phyloP scores from a whole-genome alignment of 2,797 vertebrate species.

The Amblyraja radiata region DNA sequence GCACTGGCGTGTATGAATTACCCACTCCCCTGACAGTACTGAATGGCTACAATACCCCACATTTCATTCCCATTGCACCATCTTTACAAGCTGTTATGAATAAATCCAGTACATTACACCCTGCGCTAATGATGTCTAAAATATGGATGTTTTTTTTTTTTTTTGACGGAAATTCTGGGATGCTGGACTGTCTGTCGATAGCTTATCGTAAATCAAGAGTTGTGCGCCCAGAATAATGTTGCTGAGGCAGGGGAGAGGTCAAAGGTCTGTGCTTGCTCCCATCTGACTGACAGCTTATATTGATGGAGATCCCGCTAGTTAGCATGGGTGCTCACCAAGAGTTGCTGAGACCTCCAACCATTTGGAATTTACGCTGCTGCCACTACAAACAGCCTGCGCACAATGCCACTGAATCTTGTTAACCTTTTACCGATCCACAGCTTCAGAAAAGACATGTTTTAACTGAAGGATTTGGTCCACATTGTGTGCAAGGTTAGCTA shows the following conservation, averaged over 20 bases:
- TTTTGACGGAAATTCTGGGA: neutral
- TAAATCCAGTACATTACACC: conserved; percentile 26
- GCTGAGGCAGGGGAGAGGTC: conserved; percentile 1
- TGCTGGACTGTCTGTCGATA: conserved; percentile 17
- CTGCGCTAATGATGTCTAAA: conserved; percentile 12
- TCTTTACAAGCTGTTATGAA: conserved; percentile 10
- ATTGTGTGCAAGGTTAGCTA: conserved; percentile 11
- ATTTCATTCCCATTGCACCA: conserved; percentile 14
- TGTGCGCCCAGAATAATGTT: neutral
- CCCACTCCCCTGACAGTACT: conserved; percentile 25
- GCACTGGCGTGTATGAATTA: conserved; percentile 32
- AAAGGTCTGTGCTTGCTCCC: neutral
- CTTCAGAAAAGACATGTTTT: neutral
- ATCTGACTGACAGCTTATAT: conserved; percentile 36
- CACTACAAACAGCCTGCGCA: neutral
- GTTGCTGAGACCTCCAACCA: neutral
- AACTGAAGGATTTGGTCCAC: neutral
- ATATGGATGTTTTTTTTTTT: neutral
- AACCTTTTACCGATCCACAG: neutral
- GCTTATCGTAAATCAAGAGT: conserved; percentile 31
- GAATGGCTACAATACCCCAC: conserved; percentile 1
- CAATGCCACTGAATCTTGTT: neutral
- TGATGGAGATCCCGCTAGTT: conserved; percentile 27
- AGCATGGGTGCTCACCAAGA: neutral
- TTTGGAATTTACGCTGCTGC: neutral